phyloP scores from a whole-genome alignment of 2,888 invertebrate genomes.

The Polydrusus tereticollis region DNA sequence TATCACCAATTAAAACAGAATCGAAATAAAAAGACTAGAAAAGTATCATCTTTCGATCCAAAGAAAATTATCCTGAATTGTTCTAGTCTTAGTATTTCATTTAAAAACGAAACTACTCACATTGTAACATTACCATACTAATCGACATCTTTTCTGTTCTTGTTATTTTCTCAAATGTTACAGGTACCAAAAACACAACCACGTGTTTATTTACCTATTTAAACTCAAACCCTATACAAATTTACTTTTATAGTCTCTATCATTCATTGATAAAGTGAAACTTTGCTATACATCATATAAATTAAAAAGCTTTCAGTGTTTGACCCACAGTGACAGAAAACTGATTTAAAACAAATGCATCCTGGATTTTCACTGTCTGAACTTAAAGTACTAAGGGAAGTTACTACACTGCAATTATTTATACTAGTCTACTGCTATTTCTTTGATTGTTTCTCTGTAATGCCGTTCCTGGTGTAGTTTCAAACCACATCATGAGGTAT shows the following conservation, averaged over 20 bases:
- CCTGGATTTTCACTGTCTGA: too few relatives aligned
- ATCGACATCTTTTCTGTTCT: neutral
- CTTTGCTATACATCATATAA: too few relatives aligned
- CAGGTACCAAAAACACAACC: slow-evolving; percentile 1
- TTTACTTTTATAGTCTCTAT: neutral
- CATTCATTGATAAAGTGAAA: neutral
- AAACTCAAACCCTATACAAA: neutral
- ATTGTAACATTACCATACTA: slow-evolving; percentile 13
- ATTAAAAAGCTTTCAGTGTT: too few relatives aligned
- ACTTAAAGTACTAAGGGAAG: too few relatives aligned
- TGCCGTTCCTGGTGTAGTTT: too few relatives aligned
- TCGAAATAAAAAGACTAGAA: neutral
- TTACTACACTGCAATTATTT: too few relatives aligned
- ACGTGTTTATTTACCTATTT: neutral
- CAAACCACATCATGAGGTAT: too few relatives aligned
- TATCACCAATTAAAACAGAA: neutral
- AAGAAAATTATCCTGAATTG: neutral
- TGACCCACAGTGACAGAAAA: too few relatives aligned
- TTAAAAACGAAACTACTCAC: neutral
- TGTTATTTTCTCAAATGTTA: neutral
- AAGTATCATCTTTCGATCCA: neutral
- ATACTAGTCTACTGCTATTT: too few relatives aligned
- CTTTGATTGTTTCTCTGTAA: too few relatives aligned
- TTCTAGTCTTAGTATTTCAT: neutral
- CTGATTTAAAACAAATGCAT: too few relatives aligned